Evolutionary conservation across 2,113 vertebrate species (phyloP), one percentile per base, ranked within the genome.

Genomic region (Cynopterus brachyotis): DNA sequence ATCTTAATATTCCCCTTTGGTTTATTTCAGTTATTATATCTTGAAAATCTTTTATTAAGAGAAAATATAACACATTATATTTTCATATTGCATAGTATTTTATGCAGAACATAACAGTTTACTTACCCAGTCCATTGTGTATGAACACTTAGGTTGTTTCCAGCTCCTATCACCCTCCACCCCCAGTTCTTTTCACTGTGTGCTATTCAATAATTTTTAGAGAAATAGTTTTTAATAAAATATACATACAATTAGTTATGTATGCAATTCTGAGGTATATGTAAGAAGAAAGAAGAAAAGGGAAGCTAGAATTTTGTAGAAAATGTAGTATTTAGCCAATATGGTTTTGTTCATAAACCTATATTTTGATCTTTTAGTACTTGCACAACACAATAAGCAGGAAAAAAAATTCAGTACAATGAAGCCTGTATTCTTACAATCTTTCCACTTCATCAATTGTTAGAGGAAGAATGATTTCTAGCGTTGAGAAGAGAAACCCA

Each of bases 401-500:
- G 35, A 32, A 87, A 83, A 72, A 78, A 32, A 9, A 26, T 79
- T 55, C 45, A 67, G 55, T 66, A 17, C 13, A 53, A 8, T 0
- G 3, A 6, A 78, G 28, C 22, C 16, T 94, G 10, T 37, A 35
- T 94, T 95, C 16, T 55, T 26, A 37, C 45, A 79, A 62, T 28
- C 2, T 96, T 88, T 90, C 4, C 5, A 60, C 20, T 85, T 32
- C 26, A 45, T 85, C 88, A 88, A 55, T 93, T 96, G 3, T 82
- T 94, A 59, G n/a, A 80, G 60, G 24, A 88, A 92, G 5, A 30
- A 91, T 80, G 32, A 78, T 72, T 91, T 95, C 70, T 89, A 67
- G 75, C 69, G 35, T 16, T 72, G 11, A 17, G 80, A 88, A 45
- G 66, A 93, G 91, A 95, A n/a, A 73, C 28, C 35, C 30, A 93